Conservation (phyloP, 1,140 invertebrate species). For the Lasioglossum albipes region DNA sequence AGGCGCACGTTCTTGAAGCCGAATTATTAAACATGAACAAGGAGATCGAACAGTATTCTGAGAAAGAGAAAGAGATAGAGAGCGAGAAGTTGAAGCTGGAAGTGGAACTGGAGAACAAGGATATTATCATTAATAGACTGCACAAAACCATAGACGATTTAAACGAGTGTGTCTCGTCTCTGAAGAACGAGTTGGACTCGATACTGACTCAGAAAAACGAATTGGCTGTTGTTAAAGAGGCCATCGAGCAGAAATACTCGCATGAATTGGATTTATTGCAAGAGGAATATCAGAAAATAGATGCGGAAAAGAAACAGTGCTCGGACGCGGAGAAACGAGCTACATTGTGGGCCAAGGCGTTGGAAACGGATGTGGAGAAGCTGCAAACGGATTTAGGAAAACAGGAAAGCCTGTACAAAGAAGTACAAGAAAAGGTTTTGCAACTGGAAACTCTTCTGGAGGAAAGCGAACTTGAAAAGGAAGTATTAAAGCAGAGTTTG, state of each 20-base stretch:
- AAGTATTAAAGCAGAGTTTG: constrained; percentile 60
- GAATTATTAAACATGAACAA: constrained; percentile 54
- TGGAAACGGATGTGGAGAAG: constrained; percentile 67
- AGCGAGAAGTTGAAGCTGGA: constrained; percentile 49
- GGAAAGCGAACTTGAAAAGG: constrained; percentile 64
- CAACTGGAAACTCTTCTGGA: constrained; percentile 44
- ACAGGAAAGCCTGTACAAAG: constrained; percentile 27
- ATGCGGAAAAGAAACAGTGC: constrained; percentile 59
- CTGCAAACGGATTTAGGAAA: constrained; percentile 61
- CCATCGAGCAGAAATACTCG: constrained; percentile 46
- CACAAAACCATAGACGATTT: constrained; percentile 35
- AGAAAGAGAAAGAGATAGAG: constrained; percentile 17
- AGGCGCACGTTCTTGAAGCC: constrained; percentile 57
- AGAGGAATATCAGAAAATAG: constrained; percentile 49
- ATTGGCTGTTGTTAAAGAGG: constrained; percentile 31
- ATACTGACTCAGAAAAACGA: constrained; percentile 24
- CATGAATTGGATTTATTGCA: constrained; percentile 24
- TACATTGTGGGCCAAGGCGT: constrained; percentile 54
- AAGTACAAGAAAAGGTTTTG: constrained; percentile 47
- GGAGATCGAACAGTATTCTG: constrained; percentile 46
- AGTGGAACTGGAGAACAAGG: constrained; percentile 25
- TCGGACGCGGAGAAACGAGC: constrained; percentile 59
- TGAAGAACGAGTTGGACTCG: constrained; percentile 49
- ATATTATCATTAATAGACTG: constrained; percentile 20
- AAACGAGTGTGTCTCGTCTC: constrained; percentile 6